Evolutionary conservation across 2,888 invertebrate species (phyloP), one percentile per base, ranked within the genome.

Genomic region (Nymphalis polychloros): DNA sequence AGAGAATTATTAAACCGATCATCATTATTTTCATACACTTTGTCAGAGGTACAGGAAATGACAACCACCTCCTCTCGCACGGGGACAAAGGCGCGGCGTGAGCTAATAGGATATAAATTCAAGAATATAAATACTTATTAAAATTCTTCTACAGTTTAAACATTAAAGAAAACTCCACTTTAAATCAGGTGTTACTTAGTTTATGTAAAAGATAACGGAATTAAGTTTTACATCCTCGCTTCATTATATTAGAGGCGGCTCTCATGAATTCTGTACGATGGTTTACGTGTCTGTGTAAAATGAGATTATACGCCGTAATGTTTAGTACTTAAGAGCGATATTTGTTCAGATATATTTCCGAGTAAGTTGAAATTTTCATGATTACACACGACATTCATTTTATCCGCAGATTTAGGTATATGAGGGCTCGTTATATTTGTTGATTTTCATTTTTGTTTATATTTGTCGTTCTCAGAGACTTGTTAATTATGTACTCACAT

Each of bases 131-230:
- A 41, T 41, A 2, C 13, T 10, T 41, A 41, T 41, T 10, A 13
- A 41, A 41, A 41, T 52, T 52, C 52, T 13, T 13, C 31, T 8
- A 8, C n/a, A 35, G 53, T 20, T 31, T 53, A 68, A 63, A 61
- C 52, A 64, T 64, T 48, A 20, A 13, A 20, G 49, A 61, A 60
- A 55, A 52, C 13, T 50, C 41, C 50, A 31, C n/a, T 55, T 68
- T 41, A 55, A 46, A 19, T 52, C 49, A 19, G 19, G 20, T 20
- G 48, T 57, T 53, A 60, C 68, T 60, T 23, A 48, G 60, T 53
- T 66, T 61, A 47, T 52, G 66, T 66, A 47, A 66, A 53, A 66
- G 66, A 66, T 66, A 66, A 61, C 66, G 27, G 31, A 61, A 55
- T 66, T 60, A 52, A 31, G 35, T 31, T 60, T 64, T 64, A 68